Evolutionary conservation across 2,797 vertebrate species (phyloP), one percentile per base, ranked within the genome.

Genomic region (Craterocephalus amniculus): DNA sequence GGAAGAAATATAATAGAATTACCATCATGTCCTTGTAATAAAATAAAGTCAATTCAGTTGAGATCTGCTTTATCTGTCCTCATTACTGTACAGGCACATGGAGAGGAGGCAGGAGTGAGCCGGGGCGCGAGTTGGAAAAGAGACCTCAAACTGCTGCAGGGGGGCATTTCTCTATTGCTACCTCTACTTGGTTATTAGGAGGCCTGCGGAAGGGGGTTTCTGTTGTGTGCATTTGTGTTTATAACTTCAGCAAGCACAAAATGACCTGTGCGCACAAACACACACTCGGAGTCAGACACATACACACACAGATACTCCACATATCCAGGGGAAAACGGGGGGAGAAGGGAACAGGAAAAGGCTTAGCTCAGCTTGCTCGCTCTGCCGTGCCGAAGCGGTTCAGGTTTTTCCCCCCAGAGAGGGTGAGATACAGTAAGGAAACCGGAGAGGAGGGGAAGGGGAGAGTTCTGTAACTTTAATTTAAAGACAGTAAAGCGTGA

Each of bases 181-280:
- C 89, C 88, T 88, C 87, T 77, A 74, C 86, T 77, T 83, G 84
- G 72, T 84, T 83, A 88, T 91, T 89, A 89, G 81, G 90, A 90
- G 90, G 90, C 88, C 88, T 84, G 24, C 62, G 64, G 81, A 88
- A 88, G 87, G 91, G 89, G 82, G 82, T 40, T 58, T 83, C 75
- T 74, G 83, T 74, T 40, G 70, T 63, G 72, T 83, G 78, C 72
- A 57, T 83, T 79, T 78, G 83, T 83, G 79, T 88, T 85, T 77
- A 88, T 70, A 89, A 89, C 85, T 91, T 87, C 68, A 94, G 84
- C 71, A 83, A 89, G 81, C 84, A 80, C 91, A 91, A 91, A 93
- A 82, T 86, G 93, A 95, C 93, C 88, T 91, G 84, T 85, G 70
- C 72, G 36, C 61, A 64, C 40, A 43, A n/a, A n/a, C n/a, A n/a